Evolutionary conservation across 2,113 vertebrate genomes (phyloP).

Genomic region (Osmerus eperlanus): DNA sequence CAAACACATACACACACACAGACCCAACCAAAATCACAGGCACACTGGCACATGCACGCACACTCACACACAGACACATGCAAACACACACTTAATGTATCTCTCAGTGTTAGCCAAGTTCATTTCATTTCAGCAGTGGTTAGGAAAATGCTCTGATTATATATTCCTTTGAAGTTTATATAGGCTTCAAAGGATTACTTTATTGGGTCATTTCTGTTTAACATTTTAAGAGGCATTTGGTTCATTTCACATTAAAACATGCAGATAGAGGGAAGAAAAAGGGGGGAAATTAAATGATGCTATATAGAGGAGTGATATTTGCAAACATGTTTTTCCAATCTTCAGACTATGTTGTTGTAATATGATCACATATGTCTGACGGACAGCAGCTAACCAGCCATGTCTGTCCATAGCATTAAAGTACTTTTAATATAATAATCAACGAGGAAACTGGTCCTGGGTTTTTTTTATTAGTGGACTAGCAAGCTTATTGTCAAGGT

Average conservation of each 20-base stretch:
- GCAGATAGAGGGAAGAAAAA: slow-evolving; percentile 24
- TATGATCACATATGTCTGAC: background rate
- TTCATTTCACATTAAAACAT: slow-evolving; percentile 28
- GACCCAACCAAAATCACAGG: background rate
- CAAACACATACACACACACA: background rate
- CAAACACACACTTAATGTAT: background rate
- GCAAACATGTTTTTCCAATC: background rate
- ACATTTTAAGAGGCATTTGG: slow-evolving; percentile 51
- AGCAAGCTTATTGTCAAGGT: too few relatives aligned
- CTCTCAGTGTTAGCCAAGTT: background rate
- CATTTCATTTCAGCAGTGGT: slow-evolving; percentile 13
- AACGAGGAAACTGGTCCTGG: too few relatives aligned
- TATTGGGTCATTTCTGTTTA: slow-evolving; percentile 49
- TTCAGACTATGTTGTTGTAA: slow-evolving; percentile 2
- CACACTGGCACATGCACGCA: slow-evolving; percentile 13
- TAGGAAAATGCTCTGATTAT: slow-evolving; percentile 35
- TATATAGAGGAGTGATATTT: slow-evolving; percentile 7
- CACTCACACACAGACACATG: background rate
- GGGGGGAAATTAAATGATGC: slow-evolving; percentile 22
- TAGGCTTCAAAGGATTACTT: slow-evolving; percentile 49
- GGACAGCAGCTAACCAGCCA: background rate
- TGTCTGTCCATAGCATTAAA: background rate
- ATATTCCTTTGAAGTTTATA: slow-evolving; percentile 54
- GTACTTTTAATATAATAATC: too few relatives aligned
- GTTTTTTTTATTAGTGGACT: too few relatives aligned